Percentiles rank a stretch among this genome's conserved stretches.
phyloP scores from a whole-genome alignment of 2,888 invertebrate species.

The Ashinkailepas kermadecensis region DNA sequence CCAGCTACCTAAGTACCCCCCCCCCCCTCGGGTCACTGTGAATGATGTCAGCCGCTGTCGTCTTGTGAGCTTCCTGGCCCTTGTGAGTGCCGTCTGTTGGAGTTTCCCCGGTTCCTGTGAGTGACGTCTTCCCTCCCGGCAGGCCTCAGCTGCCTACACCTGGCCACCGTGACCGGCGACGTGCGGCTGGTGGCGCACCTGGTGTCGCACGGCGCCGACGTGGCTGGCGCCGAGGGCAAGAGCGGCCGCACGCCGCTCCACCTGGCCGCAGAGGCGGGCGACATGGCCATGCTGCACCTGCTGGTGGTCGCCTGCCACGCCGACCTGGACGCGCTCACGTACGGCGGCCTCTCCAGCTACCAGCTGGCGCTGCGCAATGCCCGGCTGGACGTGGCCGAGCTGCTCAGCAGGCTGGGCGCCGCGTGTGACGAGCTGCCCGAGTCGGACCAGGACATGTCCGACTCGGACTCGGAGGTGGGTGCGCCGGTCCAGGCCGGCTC shows the following conservation, averaged over 20 bases:
- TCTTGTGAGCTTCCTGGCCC: too few species aligned
- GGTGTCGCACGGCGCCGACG: not conserved
- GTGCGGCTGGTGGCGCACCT: not conserved
- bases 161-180: not conserved
- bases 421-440: not conserved
- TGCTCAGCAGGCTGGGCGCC: not conserved
- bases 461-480: not conserved
- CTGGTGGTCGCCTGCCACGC: not conserved
- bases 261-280: not conserved
- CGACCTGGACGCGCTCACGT: not conserved
- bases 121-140: not conserved
- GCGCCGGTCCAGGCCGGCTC: not conserved
- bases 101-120: too few species aligned
- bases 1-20: too few species aligned
- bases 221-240: not conserved
- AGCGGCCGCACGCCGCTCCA: conserved; percentile 9
- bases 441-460: not conserved
- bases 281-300: not conserved
- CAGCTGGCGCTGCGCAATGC: conserved; percentile 18
- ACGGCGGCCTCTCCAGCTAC: not conserved
- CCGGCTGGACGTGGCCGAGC: conserved; percentile 1
- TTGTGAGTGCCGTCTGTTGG: too few species aligned
- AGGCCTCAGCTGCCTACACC: conserved; percentile 6
- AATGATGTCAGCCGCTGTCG: too few species aligned
- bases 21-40: too few species aligned